Evolutionary conservation across 2,797 vertebrate genomes (phyloP).

Genomic region (Chloroceryle amazona): DNA sequence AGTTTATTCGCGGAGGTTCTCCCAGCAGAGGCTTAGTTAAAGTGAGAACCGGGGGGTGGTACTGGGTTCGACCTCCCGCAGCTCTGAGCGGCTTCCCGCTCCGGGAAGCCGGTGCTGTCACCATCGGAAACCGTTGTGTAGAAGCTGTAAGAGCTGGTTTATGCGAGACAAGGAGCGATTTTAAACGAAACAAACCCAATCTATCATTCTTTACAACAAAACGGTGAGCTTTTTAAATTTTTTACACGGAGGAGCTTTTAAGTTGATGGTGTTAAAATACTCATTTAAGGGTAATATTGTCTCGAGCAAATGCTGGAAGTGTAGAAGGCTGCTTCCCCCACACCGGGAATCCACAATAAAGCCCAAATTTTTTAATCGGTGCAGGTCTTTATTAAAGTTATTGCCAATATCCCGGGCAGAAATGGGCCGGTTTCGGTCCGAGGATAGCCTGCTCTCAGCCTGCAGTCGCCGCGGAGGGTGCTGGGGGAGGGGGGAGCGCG

Average conservation of each 20-base stretch:
- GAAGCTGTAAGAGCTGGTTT: neutral
- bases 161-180: neutral
- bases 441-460: neutral
- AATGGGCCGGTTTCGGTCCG: fast-evolving
- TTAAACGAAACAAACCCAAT: neutral
- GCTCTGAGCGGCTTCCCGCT: neutral
- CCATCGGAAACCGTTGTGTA: too few species aligned
- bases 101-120: fast-evolving
- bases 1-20: neutral
- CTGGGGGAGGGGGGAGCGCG: neutral
- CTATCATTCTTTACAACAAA: neutral
- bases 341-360: neutral
- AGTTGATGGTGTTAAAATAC: neutral
- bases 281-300: fast-evolving
- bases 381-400: neutral
- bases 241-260: fast-evolving
- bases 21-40: fast-evolving
- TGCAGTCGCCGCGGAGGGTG: too few species aligned
- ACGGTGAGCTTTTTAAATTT: too few species aligned
- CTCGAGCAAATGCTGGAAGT: neutral
- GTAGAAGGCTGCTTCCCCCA: neutral
- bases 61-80: fast-evolving
- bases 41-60: fast-evolving
- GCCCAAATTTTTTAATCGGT: fast-evolving
- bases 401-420: neutral